A percentile compares a stretch with the other conserved stretches of the same genome.
Evolutionary conservation across 2,113 vertebrate species (phyloP).

Genomic region (Riparia riparia): DNA sequence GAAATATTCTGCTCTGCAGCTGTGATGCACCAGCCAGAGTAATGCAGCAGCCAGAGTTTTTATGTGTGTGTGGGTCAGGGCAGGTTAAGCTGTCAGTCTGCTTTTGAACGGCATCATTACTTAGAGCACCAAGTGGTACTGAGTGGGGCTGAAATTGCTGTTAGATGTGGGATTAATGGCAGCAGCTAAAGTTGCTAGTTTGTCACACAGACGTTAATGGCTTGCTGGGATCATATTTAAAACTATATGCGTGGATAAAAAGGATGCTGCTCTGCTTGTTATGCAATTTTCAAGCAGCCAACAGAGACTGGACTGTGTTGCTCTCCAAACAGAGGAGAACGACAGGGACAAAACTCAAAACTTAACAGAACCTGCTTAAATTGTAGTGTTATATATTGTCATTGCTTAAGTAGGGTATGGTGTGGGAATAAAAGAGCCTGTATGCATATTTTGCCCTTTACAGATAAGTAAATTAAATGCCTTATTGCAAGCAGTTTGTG

Average conservation of each 20-base stretch:
- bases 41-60: not conserved
- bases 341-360: not conserved
- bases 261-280: not conserved
- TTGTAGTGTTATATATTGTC: not conserved
- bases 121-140: not conserved
- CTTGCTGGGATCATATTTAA: slow-evolving; percentile 52
- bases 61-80: slow-evolving; percentile 26
- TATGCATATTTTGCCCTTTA: slow-evolving; percentile 11
- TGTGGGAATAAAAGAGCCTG: not conserved
- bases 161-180: slow-evolving; percentile 30
- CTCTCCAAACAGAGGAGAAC: not conserved
- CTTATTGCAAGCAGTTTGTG: not conserved
- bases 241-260: not conserved
- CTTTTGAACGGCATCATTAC: slow-evolving; percentile 16
- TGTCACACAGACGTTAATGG: slow-evolving; percentile 45
- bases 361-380: not conserved
- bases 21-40: not conserved
- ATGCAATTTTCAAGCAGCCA: not conserved
- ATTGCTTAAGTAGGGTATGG: not conserved
- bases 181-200: slow-evolving; percentile 36
- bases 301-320: not conserved
- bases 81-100: slow-evolving; percentile 10
- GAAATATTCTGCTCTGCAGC: not conserved
- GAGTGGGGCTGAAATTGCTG: not conserved
- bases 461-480: slow-evolving; percentile 10